phyloP scores from a whole-genome alignment of 2,888 invertebrate species.

The Drosophila phalerata region DNA sequence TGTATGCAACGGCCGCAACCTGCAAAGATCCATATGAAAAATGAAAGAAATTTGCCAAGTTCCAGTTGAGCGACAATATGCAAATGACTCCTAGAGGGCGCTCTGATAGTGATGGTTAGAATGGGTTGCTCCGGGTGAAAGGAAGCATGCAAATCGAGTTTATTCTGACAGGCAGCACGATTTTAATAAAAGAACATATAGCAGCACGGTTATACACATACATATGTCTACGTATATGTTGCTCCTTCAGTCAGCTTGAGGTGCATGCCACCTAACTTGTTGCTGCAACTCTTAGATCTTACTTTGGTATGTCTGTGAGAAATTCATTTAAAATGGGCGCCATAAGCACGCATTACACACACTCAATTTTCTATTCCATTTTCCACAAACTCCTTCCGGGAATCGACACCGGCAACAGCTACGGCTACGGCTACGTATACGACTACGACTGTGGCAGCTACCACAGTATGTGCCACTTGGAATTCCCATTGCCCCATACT shows the following conservation, averaged over 20 bases:
- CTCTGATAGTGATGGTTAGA: neutral
- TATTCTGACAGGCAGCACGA: slow-evolving; percentile 63
- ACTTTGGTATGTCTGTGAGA: slow-evolving; percentile 46
- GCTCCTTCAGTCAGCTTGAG: slow-evolving; percentile 7
- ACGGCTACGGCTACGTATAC: neutral
- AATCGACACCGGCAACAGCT: slow-evolving; percentile 32
- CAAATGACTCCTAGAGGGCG: slow-evolving; percentile 36
- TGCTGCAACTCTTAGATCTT: slow-evolving; percentile 16
- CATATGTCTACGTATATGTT: slow-evolving; percentile 2
- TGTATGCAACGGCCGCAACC: slow-evolving; percentile 36
- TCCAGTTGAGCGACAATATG: slow-evolving; percentile 46
- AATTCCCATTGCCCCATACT: slow-evolving; percentile 37
- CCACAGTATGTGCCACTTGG: slow-evolving; percentile 48
- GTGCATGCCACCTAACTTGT: slow-evolving; percentile 24
- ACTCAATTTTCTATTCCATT: slow-evolving; percentile 79
- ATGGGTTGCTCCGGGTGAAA: neutral
- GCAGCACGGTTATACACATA: slow-evolving; percentile 2
- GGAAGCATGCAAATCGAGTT: slow-evolving; percentile 52
- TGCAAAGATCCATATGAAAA: slow-evolving; percentile 64
- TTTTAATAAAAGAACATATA: slow-evolving; percentile 67
- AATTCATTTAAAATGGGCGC: slow-evolving; percentile 79
- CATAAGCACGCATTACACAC: slow-evolving; percentile 80
- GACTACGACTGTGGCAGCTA: slow-evolving; percentile 9
- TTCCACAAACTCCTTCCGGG: slow-evolving; percentile 54
- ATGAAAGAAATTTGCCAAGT: slow-evolving; percentile 64